Conservation (phyloP, 1,140 invertebrate genomes). For the Drosophila ogumai region DNA sequence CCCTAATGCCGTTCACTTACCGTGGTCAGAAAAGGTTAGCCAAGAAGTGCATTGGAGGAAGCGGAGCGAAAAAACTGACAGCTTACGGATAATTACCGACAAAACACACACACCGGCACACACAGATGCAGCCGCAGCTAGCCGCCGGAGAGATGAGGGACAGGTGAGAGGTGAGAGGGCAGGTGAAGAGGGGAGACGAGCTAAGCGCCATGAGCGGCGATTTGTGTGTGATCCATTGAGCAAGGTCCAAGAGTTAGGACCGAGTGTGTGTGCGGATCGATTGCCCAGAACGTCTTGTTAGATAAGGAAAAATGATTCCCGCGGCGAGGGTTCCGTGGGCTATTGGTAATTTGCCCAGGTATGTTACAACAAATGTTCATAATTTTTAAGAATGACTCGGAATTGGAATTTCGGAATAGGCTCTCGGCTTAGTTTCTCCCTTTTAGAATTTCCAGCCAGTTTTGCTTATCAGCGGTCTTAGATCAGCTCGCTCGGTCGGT, state of each 20-base stretch:
- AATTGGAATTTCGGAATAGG: constrained; percentile 25
- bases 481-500: constrained; percentile 52
- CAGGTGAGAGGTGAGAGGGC: constrained; percentile 20
- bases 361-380: constrained; percentile 79
- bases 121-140: constrained; percentile 7
- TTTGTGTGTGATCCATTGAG: constrained; percentile 79
- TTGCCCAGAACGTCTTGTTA: constrained; percentile 76
- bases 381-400: constrained; percentile 82
- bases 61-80: constrained; percentile 81
- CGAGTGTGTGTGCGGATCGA: constrained; percentile 55
- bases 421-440: constrained; percentile 26
- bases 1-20: constrained; percentile 13
- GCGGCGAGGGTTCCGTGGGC: constrained; percentile 45
- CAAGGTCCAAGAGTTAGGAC: constrained; percentile 47
- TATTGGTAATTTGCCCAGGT: constrained; percentile 75
- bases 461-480: constrained; percentile 55
- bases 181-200: not conserved
- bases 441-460: constrained; percentile 20
- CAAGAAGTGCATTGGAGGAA: constrained; percentile 39
- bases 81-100: constrained; percentile 83
- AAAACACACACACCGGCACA: constrained; percentile 54
- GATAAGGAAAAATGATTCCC: constrained; percentile 80
- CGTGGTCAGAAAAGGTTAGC: constrained; percentile 40
- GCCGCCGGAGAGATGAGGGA: constrained; percentile 13
- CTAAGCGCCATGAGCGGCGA: constrained; percentile 67